Evolutionary conservation across 2,888 invertebrate species (phyloP).

Genomic region (Strigamia maritima): DNA sequence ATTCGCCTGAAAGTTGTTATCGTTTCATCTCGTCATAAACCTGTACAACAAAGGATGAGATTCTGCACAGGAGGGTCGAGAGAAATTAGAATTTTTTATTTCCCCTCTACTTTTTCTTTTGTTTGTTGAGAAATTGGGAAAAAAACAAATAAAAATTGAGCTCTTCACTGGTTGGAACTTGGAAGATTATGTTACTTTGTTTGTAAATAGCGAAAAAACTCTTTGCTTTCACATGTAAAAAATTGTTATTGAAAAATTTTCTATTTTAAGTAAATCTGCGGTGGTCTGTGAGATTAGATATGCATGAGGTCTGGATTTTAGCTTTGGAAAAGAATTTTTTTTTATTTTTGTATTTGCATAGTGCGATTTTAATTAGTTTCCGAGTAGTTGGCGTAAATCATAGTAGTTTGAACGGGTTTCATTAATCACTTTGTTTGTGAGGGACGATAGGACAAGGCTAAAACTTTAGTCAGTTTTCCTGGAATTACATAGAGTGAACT

Average conservation of each 20-base stretch:
- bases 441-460: background rate
- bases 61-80: background rate
- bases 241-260: too few species aligned
- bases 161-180: too few species aligned
- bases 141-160: too few species aligned
- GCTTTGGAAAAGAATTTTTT: background rate
- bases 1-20: background rate
- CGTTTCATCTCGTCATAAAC: background rate
- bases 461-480: background rate
- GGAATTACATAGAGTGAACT: background rate
- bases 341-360: background rate
- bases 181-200: too few species aligned
- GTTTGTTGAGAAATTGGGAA: background rate
- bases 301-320: too few species aligned
- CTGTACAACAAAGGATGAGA: background rate
- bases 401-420: background rate
- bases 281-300: too few species aligned
- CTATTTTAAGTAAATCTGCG: too few species aligned
- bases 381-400: background rate
- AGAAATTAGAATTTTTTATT: background rate
- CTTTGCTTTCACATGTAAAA: too few species aligned
- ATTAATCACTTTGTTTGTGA: background rate
- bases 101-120: background rate
- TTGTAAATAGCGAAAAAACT: too few species aligned
- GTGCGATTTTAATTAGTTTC: background rate